Evolutionary conservation across 2,888 invertebrate genomes (phyloP), one percentile per base, ranked within the genome.

Genomic region (Agrotis ipsilon): DNA sequence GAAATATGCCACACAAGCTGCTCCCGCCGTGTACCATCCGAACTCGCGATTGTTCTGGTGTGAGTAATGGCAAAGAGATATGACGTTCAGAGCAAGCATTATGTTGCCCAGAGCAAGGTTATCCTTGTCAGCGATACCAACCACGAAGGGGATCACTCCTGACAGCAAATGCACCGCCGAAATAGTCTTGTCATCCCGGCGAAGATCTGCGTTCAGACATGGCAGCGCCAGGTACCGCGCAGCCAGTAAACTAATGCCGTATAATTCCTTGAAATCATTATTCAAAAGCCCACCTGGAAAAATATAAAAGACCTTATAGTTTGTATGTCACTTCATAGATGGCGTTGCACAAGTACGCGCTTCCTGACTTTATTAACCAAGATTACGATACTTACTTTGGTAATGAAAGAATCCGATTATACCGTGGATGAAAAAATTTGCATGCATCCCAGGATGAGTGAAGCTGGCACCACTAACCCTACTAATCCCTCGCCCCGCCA

Each of bases 381-480:
- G 24, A 77, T 14, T 14, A 18, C 13, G 0, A 55, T 75, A 85
- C 86, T 19, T 62, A 83, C 83, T 83, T 72, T 83, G 93, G 73
- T 88, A 91, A 79, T 94, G 90, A 49, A 94, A 72, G 78, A 94
- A 90, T 83, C 95, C 95, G 63, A 94, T 14, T 49, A 94, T 68
- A 68, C 94, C 94, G 63, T 95, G 95, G 76, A 95, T 78, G 79
- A 95, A 92, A 82, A 91, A 93, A 82, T 95, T 95, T 1, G 88
- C 91, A 78, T 95, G 94, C 93, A 94, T 92, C 55, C 95, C 95
- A 1, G 94, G 93, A 65, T 94, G 90, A 46, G 92, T 90, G 79
- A 84, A 94, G 63, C 88, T 90, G 60, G 84, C 88, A 43, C 86
- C 76, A 2, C 6, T 71, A 18, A 68, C 18, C 68, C 46, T 18